Evolutionary conservation across 1,140 invertebrate species (phyloP), one percentile per base, ranked within the genome.

Genomic region (Eriocheir sinensis): DNA sequence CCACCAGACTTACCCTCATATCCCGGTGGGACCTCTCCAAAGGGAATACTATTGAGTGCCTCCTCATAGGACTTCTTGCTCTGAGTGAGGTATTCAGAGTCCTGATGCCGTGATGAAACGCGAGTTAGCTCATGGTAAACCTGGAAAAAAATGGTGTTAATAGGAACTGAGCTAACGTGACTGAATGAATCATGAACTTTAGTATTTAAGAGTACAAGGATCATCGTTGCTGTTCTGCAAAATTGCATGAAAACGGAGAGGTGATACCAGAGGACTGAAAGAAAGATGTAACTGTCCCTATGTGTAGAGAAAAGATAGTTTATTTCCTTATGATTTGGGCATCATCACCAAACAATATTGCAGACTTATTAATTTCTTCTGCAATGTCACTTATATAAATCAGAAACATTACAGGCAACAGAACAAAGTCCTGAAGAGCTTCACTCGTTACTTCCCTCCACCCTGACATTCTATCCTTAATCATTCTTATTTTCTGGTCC

Each of bases 11-110:
- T 93, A 97, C 97, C 97, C 97, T 98, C 98, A 96, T 97, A 98
- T 96, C 99, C 98, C 96, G 98, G 98, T 94, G 98, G 98, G 80
- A 98, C 98, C 96, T 98, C 98, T 0, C 98, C 98, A 97, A 98
- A 98, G 3, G 98, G 98, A 95, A 99, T 97, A 38, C 97, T 97
- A 96, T 98, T 97, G 17, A 99, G 97, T 2, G 98, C 98, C 96
- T 98, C 97, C 96, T 98, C 98, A 96, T 99, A 99, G 96, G 98
- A 98, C 95, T 97, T 97, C 96, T 98, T 97, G 95, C 98, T 98
- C 95, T 98, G 97, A 44, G 97, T 97, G 96, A 98, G 97, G 96
- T 98, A 98, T n/a, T 96, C 96, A 86, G 86, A 95, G 95, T 96
- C 93, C 9, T 44, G 38, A 21, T 53, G 72, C 17, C 86, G 53